Evolutionary conservation across 2,113 vertebrate genomes (phyloP).

Genomic region (Zootoca vivipara): DNA sequence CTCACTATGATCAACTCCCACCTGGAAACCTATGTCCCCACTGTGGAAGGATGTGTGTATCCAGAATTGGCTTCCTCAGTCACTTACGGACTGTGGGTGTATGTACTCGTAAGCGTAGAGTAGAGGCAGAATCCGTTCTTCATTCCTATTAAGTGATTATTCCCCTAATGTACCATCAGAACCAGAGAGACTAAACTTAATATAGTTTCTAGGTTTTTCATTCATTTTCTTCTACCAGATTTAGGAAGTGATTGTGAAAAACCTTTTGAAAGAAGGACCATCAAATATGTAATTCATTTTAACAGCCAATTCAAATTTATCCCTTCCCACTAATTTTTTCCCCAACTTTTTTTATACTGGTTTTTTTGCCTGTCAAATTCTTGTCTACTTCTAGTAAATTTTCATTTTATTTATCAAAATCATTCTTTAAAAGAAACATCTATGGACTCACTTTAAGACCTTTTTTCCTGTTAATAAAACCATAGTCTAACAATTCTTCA

Average conservation of each 20-base stretch:
- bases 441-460: not conserved
- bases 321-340: not conserved
- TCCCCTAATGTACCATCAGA: not conserved
- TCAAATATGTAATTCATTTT: not conserved
- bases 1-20: too few species aligned
- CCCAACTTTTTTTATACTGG: not conserved
- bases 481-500: conserved; percentile 17
- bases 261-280: not conserved
- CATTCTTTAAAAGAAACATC: not conserved
- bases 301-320: not conserved
- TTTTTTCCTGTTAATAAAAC: conserved; percentile 15
- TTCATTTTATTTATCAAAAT: conserved; percentile 7
- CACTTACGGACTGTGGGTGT: not conserved
- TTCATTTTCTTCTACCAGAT: not conserved
- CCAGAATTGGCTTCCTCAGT: too few species aligned
- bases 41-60: too few species aligned
- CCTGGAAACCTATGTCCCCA: too few species aligned
- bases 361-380: not conserved
- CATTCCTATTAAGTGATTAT: not conserved
- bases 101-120: not conserved
- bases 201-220: not conserved
- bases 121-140: not conserved
- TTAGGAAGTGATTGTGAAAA: not conserved
- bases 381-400: not conserved
- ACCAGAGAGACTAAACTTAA: not conserved